Evolutionary conservation across 2,113 vertebrate species (phyloP).

Genomic region (Myrmecophaga tridactyla): DNA sequence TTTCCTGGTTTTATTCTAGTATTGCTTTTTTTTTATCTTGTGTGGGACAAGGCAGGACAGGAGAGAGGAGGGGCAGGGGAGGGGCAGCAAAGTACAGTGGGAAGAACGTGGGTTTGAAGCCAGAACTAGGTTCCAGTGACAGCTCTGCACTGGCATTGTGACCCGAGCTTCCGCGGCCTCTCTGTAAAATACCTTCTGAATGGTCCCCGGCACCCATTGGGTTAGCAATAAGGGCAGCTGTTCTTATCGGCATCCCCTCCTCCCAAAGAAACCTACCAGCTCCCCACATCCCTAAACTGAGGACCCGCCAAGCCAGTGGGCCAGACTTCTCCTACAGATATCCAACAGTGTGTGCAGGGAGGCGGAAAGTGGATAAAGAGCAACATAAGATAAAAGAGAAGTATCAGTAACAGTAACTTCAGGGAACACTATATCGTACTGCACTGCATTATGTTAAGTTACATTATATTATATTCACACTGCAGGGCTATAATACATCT

Average conservation of each 20-base stretch:
- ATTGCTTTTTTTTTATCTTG: not conserved
- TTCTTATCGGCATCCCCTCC: not conserved
- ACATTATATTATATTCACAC: not conserved
- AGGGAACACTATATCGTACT: not conserved
- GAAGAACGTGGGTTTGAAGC: not conserved
- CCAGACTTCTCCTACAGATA: not conserved
- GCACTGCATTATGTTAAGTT: not conserved
- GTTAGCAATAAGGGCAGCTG: not conserved
- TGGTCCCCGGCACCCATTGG: not conserved
- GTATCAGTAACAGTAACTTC: not conserved
- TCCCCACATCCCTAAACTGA: not conserved
- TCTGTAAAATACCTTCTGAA: not conserved
- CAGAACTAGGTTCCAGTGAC: not conserved
- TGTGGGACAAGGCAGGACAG: not conserved
- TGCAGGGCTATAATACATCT: not conserved
- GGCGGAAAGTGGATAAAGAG: not conserved
- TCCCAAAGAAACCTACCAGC: not conserved
- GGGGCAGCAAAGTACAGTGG: not conserved
- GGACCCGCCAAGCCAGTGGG: not conserved
- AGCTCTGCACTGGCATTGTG: not conserved
- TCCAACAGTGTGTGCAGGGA: not conserved
- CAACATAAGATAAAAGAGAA: not conserved
- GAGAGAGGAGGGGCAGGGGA: not conserved
- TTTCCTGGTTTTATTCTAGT: not conserved
- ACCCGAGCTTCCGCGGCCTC: not conserved